Percentiles rank a stretch among this genome's conserved stretches.
Conservation (phyloP, 2,113 vertebrate species). For the Pitta sordida region DNA sequence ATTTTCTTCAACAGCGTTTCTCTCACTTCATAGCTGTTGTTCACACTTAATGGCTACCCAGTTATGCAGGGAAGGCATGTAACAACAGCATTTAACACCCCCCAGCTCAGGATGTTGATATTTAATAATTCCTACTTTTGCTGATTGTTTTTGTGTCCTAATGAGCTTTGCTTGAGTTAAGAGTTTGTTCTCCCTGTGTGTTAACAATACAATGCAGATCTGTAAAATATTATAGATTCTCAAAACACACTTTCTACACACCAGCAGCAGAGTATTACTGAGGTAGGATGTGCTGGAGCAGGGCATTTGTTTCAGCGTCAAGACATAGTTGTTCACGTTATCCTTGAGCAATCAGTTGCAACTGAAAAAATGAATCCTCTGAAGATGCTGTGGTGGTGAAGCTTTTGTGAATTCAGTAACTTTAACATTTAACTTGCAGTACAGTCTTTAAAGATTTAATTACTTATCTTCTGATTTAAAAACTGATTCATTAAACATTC, state of each 20-base stretch:
- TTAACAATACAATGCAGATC: not conserved
- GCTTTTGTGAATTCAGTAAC: not conserved
- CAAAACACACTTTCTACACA: not conserved
- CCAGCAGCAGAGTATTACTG: not conserved
- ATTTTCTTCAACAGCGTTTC: not conserved
- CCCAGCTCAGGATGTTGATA: not conserved
- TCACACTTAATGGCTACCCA: not conserved
- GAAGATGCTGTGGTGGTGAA: not conserved
- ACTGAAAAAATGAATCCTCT: not conserved
- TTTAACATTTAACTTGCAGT: not conserved
- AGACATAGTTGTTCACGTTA: not conserved
- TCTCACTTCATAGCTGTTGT: not conserved
- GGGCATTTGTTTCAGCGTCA: not conserved
- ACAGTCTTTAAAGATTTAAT: not conserved
- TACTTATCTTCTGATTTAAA: not conserved
- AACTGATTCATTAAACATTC: not conserved
- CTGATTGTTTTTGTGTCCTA: not conserved
- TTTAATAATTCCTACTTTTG: not conserved
- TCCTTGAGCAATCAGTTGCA: not conserved
- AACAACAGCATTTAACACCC: not conserved
- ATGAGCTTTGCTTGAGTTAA: not conserved
- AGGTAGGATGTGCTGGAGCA: not conserved
- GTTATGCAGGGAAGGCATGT: not conserved
- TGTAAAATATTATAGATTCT: not conserved
- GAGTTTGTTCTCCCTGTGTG: not conserved